Base-by-base conservation (phyloP, 2,113 vertebrate species). In the Eupsittula cactorum region DNA sequence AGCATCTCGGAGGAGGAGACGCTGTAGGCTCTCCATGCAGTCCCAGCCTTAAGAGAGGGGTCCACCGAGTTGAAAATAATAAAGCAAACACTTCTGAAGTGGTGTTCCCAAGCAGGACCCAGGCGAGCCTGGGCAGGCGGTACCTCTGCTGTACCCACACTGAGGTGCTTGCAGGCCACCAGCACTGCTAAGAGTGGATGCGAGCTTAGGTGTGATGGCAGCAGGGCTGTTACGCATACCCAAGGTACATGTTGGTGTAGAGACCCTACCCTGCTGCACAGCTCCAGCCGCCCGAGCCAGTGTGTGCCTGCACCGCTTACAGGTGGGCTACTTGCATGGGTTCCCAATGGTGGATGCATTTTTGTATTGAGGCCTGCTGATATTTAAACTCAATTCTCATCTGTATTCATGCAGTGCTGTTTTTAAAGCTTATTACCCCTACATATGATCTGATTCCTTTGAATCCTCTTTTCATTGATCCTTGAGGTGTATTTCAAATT, bases 241-340 rank as follows among this genome's bases (percentile, higher is more conserved):
- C 5, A 11, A 60, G 35, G 5, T n/a, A 16, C 16, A 2, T 0
- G 0, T 31, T 0, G 3, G 17, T 16, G 8, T 24, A 62, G 76
- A 20, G 37, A 73, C 18, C 15, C 25, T 29, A 3, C 10, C n/a
- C 16, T 41, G 27, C 55, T 11, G 35, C 1, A 1, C 18, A 5
- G 13, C 37, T 81, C 59, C 16, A 3, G 59, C 39, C 6, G 8
- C 31, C 16, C 28, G 17, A 80, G 59, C 11, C 24, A 17, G 15
- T 4, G 42, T 25, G 11, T 75, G 25, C 29, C 47, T 42, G 49
- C 24, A 7, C 10, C 0, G 0, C 75, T 46, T 67, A 28, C 0
- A 29, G 49, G 15, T 0, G 0, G 10, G 20, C 27, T 33, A 0
- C 55, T 50, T 37, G 39, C 28, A 2, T 18, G 18, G 27, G 12